A percentile compares a stretch with the other conserved stretches of the same genome.
These are phyloP conservation scores for honey bee (Apis mellifera) DNA, from an alignment of 1,140 invertebrate species.

Conservation along the genomic window Amel_HAv3.1 CM009944.2:4222001-4222500, in stretches of 20 bases:
- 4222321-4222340: background rate
- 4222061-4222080: background rate
- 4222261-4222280: background rate
- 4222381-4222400: background rate
- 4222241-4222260: background rate
- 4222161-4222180: background rate
- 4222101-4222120: background rate
- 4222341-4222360: background rate
- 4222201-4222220: slow-evolving; percentile 19
- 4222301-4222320: background rate
- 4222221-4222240: slow-evolving; percentile 5
- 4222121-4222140: background rate
- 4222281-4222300: background rate
- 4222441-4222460: no score
- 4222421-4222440: no score
- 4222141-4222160: background rate
- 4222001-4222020: no score
- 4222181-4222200: slow-evolving; percentile 18
- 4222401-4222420: no score
- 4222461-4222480: no score
- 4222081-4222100: background rate
- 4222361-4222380: background rate
- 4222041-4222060: no score
- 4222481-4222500: no score
- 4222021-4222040: no score